Conservation (phyloP, 2,797 vertebrate species). For the Champsocephalus gunnari region DNA sequence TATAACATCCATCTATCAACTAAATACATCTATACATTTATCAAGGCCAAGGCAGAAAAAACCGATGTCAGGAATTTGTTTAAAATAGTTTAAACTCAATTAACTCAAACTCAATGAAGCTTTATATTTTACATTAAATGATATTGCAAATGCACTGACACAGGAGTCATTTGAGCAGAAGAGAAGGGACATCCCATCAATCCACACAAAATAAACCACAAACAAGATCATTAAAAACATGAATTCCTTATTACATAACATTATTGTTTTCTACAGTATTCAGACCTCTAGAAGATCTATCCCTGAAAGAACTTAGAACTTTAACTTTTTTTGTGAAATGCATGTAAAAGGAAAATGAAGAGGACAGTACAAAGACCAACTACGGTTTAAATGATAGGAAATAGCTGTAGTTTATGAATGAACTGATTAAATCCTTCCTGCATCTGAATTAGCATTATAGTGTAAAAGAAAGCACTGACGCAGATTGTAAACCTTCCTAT, state of each 20-base stretch:
- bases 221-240: constrained; percentile 20
- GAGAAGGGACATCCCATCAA: constrained; percentile 3
- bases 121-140: constrained; percentile 1
- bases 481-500: not conserved
- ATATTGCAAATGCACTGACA: not conserved
- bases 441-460: not conserved
- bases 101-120: not conserved
- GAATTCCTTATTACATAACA: constrained; percentile 3
- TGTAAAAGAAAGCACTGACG: not conserved
- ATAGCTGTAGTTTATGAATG: not conserved
- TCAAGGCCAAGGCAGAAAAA: constrained; percentile 43
- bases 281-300: constrained; percentile 13
- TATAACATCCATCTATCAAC: constrained; percentile 77
- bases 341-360: not conserved
- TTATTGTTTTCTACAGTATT: constrained; percentile 9
- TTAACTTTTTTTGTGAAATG: not conserved
- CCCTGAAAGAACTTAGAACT: not conserved
- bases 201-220: constrained; percentile 7
- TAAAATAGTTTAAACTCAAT: constrained; percentile 14
- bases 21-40: constrained; percentile 59
- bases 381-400: not conserved
- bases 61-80: constrained; percentile 26
- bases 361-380: not conserved
- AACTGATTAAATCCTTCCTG: not conserved
- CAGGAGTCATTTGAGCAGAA: not conserved